phyloP scores from a whole-genome alignment of 2,113 vertebrate genomes.

The Callipepla squamata region DNA sequence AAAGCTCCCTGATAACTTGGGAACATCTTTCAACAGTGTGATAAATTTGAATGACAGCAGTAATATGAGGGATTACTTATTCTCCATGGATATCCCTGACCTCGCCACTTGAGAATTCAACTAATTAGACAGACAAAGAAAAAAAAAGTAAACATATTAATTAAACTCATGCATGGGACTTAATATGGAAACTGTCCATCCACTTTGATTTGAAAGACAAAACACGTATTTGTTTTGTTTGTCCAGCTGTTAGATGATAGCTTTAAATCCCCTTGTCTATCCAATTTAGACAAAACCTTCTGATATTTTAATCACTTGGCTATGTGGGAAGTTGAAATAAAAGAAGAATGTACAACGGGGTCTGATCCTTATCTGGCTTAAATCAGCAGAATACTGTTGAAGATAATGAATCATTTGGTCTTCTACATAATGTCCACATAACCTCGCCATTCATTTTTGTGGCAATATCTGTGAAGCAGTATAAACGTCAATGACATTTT shows the following conservation, averaged over 20 bases:
- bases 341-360: conserved; percentile 33
- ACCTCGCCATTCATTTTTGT: conserved; percentile 6
- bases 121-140: conserved; percentile 72
- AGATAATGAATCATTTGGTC: conserved; percentile 32
- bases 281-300: conserved; percentile 52
- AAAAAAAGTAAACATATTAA: conserved; percentile 61
- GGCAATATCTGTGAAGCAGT: not conserved
- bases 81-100: conserved; percentile 44
- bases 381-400: conserved; percentile 53
- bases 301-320: conserved; percentile 43
- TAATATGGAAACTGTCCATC: conserved; percentile 58
- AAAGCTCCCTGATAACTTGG: not conserved
- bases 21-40: conserved; percentile 35
- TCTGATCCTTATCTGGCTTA: conserved; percentile 53
- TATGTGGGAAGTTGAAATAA: conserved; percentile 39
- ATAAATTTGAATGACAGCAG: conserved; percentile 69
- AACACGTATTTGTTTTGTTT: conserved; percentile 72
- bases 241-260: conserved; percentile 76
- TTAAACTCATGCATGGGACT: conserved; percentile 68
- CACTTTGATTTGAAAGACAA: conserved; percentile 64
- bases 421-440: not conserved
- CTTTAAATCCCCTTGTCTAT: conserved; percentile 71
- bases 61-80: conserved; percentile 64
- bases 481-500: not conserved
- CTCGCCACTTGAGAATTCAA: conserved; percentile 15